A percentile compares a stretch with the other conserved stretches of the same genome.
Conservation (phyloP, 1,140 invertebrate genomes). For the Wiebesia pumilae region DNA sequence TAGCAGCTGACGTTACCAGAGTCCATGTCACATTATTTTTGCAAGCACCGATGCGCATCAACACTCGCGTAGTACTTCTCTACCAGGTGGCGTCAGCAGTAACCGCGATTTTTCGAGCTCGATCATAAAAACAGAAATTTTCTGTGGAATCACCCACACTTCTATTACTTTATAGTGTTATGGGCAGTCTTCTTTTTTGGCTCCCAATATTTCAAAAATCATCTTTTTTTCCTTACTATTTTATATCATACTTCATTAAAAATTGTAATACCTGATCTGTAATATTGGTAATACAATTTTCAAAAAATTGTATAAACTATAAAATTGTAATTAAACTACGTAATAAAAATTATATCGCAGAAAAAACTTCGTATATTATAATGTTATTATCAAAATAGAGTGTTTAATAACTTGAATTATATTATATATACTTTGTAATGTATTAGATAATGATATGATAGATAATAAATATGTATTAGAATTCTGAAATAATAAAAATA, state of each 20-base stretch:
- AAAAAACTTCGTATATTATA: no score
- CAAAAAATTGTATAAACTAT: no score
- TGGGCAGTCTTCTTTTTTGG: neutral
- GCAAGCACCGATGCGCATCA: constrained; percentile 64
- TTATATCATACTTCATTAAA: no score
- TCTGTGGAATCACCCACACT: neutral
- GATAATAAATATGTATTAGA: no score
- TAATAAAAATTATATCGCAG: no score
- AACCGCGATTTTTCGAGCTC: constrained; percentile 57
- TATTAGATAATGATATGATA: no score
- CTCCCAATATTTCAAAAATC: constrained; percentile 12
- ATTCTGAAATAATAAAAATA: no score
- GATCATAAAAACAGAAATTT: constrained; percentile 53
- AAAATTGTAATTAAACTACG: no score
- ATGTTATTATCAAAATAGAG: no score
- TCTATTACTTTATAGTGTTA: neutral
- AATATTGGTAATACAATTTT: neutral
- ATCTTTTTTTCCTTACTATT: neutral
- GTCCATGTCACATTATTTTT: constrained; percentile 69
- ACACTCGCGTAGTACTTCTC: constrained; percentile 45
- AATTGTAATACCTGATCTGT: neutral
- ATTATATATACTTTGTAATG: no score
- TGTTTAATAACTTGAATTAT: no score
- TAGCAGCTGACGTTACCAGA: constrained; percentile 64
- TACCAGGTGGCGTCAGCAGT: constrained; percentile 63